phyloP scores from a whole-genome alignment of 2,797 vertebrate species.

The Periophthalmus magnuspinnatus region DNA sequence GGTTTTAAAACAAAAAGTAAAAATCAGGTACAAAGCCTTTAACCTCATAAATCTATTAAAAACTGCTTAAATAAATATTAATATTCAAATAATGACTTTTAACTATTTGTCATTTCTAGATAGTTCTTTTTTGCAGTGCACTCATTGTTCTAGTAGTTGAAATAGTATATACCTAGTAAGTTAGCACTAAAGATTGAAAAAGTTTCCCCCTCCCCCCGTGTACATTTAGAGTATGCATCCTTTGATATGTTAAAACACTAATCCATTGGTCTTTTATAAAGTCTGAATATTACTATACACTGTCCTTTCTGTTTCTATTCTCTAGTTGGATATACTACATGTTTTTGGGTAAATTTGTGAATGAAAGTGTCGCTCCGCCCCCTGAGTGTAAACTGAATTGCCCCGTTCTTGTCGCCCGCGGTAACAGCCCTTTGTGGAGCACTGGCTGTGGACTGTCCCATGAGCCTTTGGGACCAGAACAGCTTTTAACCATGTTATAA shows the following conservation, averaged over 20 bases:
- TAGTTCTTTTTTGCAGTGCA: background rate
- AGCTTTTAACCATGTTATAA: too few species aligned
- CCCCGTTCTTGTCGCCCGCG: conserved; percentile 23
- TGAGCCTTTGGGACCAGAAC: conserved; percentile 31
- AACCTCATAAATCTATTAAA: too few species aligned
- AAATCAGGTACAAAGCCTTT: too few species aligned
- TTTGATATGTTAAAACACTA: conserved; percentile 14
- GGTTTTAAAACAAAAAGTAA: too few species aligned
- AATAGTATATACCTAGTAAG: conserved; percentile 50
- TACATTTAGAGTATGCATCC: background rate
- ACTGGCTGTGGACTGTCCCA: conserved; percentile 31
- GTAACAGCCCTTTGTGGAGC: conserved; percentile 61
- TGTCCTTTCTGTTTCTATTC: conserved; percentile 20
- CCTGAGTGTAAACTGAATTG: conserved; percentile 60
- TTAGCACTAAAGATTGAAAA: conserved; percentile 56
- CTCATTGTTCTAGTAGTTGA: conserved; percentile 1
- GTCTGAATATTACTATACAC: conserved; percentile 1
- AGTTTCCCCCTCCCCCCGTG: conserved; percentile 27
- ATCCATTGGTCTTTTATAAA: conserved; percentile 15
- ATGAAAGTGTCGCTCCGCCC: conserved; percentile 32
- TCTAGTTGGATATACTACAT: background rate
- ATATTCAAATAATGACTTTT: background rate
- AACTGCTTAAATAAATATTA: background rate
- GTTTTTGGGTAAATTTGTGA: background rate
- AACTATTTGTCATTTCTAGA: background rate